Evolutionary conservation across 2,888 invertebrate genomes (phyloP), one percentile per base, ranked within the genome.

Genomic region (Tineola bisselliella): DNA sequence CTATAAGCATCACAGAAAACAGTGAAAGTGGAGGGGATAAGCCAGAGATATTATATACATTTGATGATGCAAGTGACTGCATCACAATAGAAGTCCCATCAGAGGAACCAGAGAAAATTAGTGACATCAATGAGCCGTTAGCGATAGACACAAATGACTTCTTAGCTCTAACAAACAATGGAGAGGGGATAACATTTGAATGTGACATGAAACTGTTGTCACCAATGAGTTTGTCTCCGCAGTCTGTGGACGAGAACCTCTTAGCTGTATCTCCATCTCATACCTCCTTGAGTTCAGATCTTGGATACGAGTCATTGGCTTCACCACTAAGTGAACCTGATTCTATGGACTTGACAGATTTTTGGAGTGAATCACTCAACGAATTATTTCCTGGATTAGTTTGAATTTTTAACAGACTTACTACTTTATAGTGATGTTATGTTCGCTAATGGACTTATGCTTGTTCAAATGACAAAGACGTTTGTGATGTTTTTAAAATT

Each of bases 301-400:
- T 84, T 8, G 88, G 87, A 17, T 88, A 88, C 44, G 87, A 88
- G 69, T 88, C 88, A 30, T 67, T 88, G 52, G 76, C 81, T 0
- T 88, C 88, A 33, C 88, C 88, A 0, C 73, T 87, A 62, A 88
- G 88, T 69, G 88, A 87, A 65, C 70, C 77, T 0, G 84, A 81
- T 62, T 79, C 81, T 17, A 81, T 86, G 77, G 80, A 84, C 71
- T 73, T 87, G 64, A 82, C 91, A 71, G 92, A 93, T 72, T 87
- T 91, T 69, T 93, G 93, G 92, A 91, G 92, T 71, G 91, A 91
- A 71, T 91, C 91, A 67, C 91, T 94, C 69, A 91, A 92, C 63
- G 93, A 94, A 79, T 79, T 94, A 67, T 94, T 94, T 79, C 94
- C 94, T 43, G 90, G 90, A 64, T 81, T 94, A 70, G 88, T 91